Conservation (phyloP, 2,888 invertebrate genomes). For the Melitaea athalia region DNA sequence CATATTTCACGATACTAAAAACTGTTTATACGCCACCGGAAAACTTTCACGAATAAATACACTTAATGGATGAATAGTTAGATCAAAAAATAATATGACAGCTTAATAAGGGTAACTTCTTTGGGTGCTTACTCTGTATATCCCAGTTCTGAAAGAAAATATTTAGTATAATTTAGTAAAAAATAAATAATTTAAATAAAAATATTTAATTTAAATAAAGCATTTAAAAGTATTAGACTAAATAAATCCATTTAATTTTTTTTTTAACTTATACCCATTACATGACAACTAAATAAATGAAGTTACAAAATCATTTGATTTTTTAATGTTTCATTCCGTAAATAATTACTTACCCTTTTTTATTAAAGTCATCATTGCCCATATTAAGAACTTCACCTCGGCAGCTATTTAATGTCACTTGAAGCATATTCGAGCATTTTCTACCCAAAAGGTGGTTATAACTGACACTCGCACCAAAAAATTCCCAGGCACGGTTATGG, state of each 20-base stretch:
- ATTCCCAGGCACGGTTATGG: conserved; percentile 57
- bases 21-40: conserved; percentile 60
- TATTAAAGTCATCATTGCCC: conserved; percentile 56
- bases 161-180: background rate
- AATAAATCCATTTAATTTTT: too few relatives aligned
- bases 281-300: too few relatives aligned
- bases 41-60: background rate
- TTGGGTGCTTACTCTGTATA: conserved; percentile 39
- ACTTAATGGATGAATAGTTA: background rate
- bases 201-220: too few relatives aligned
- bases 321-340: background rate
- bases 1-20: conserved; percentile 69
- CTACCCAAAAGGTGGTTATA: conserved; percentile 53
- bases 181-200: too few relatives aligned
- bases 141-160: conserved; percentile 36
- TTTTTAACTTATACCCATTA: too few relatives aligned
- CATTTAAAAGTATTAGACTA: too few relatives aligned
- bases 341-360: conserved; percentile 32
- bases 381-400: conserved; percentile 47
- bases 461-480: conserved; percentile 53
- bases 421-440: conserved; percentile 45
- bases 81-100: background rate
- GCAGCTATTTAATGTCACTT: conserved; percentile 51
- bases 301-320: too few relatives aligned
- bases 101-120: conserved; percentile 36